Base-by-base conservation (phyloP, 23 tunicate species). In the Botrylloides violaceus region DNA sequence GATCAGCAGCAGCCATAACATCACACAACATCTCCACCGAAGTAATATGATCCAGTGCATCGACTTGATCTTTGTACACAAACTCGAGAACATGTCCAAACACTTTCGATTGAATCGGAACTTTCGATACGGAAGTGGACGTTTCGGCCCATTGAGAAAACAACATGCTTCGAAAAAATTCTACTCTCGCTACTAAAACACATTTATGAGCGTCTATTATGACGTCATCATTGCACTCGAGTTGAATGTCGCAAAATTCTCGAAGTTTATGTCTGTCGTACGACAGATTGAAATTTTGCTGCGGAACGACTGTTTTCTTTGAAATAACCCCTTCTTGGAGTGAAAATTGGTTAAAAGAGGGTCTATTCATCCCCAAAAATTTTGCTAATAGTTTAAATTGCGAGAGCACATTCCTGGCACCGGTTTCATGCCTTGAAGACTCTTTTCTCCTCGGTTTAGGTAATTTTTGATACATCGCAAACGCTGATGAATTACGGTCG, bases 1-100 rank as follows among this genome's bases (percentile, higher is more conserved):
- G 80, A 59, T 88, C 96, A 24, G 96, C 81, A 32, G 85, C 84
- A 6, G 88, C 96, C 33, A 88, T 77, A 3, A 82, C 61, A 58
- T 88, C 96, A 36, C 84, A 78, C 34, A 81, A 55, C 25, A 32
- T 66, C 65, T 81, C 96, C 39, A 82, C 48, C 1, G 80, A 59
- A 32, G 34, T 33, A 15, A 60, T 27, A 4, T 58, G 66, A 43
- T 66, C 49, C n/a, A 82, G 31, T 1, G 49, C 72, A 32, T 61
- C 25, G 7, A 50, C 25, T 23, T 82, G 60, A 32, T 82, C 96
- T 34, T 63, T 58, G 84, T 88, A 88, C 6, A 79, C 80, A 50
- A 77, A 88, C 37, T 88, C 78, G 0, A 81, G 79, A 9, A 88
- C 66, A 66, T 38, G 61, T 2, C 76, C 59, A 35, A 88, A 88